Conservation (phyloP, 2,888 invertebrate species). For the Sabatieria punctata region DNA sequence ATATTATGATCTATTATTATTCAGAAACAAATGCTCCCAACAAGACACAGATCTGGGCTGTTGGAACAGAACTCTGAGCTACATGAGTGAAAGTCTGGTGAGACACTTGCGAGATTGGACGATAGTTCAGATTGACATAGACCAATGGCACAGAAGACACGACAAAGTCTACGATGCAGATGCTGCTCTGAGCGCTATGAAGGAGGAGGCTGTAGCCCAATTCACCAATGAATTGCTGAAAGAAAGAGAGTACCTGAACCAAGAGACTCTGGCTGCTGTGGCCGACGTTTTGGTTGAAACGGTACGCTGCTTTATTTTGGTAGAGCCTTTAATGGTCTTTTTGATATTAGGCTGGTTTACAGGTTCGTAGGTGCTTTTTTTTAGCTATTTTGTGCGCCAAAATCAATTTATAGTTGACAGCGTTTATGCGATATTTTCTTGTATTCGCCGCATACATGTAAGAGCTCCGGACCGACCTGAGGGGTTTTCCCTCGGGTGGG, state of each 20-base stretch:
- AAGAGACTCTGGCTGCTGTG: conserved; percentile 12
- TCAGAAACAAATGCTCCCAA: conserved; percentile 15
- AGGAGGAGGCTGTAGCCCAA: conserved; percentile 11
- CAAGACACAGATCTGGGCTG: conserved; percentile 13
- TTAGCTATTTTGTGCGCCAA: too few species aligned
- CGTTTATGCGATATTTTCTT: too few species aligned
- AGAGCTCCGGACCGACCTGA: too few species aligned
- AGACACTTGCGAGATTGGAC: conserved; percentile 20
- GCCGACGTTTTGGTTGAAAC: conserved; percentile 12
- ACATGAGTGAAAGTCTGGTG: conserved; percentile 13
- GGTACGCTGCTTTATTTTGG: too few species aligned
- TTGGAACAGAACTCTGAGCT: conserved; percentile 17
- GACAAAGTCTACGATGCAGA: conserved; percentile 13
- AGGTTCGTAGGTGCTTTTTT: too few species aligned
- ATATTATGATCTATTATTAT: too few species aligned
- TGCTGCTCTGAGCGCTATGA: conserved; percentile 8
- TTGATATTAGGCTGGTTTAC: too few species aligned
- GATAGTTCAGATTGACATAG: conserved; percentile 20
- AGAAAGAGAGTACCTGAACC: conserved; percentile 12
- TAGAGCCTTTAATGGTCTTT: too few species aligned
- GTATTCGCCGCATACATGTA: too few species aligned
- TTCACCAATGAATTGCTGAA: conserved; percentile 10
- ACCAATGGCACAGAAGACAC: conserved; percentile 20
- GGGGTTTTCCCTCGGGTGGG: too few species aligned
- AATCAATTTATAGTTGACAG: too few species aligned